Evolutionary conservation across 1,140 invertebrate species (phyloP), one percentile per base, ranked within the genome.

Genomic region (Anthonomus grandis): DNA sequence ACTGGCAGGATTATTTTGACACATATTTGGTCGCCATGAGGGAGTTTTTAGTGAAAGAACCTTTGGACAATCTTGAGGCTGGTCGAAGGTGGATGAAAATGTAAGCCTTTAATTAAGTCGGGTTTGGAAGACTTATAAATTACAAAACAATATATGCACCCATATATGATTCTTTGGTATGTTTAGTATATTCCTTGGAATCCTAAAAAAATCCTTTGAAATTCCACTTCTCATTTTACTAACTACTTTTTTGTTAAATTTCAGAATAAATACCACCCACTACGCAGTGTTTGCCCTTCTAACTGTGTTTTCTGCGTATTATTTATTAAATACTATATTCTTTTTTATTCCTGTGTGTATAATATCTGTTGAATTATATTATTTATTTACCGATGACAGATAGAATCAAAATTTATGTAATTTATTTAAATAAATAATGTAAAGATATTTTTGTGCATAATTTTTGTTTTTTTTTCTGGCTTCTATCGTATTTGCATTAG

Each of bases 11-110:
- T 2, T 84, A 82, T 59, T 75, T 83, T 15, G 73, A 81, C 36
- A 70, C 79, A 18, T 83, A 81, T 62, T 69, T 84, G 1, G 75
- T 86, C 64, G 89, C 87, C 18, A 69, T 86, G 19, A 76, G 86
- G 18, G 72, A 83, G 2, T 90, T 86, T 65, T 66, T 91, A 10
- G 73, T 90, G 1, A 87, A 89, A 60, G 89, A 91, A 2, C 15
- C 15, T 27, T 36, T 49, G 25, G 55, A 57, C 25, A 57, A 39
- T 31, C 37, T 57, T 18, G 23, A 50, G 4, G 34, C 34, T 13
- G 45, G 42, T 1, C 15, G 41, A 31, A 46, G 18, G 13, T 24
- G 17, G n/a, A 44, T 18, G 13, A 44, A 4, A 1, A 44, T 0
- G 41, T 44, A 45, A 12, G 17, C 19, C n/a, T n/a, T n/a, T n/a